A percentile compares a stretch with the other conserved stretches of the same genome.
Conservation (phyloP, 2,888 invertebrate genomes). For the Scrobipalpa costella region DNA sequence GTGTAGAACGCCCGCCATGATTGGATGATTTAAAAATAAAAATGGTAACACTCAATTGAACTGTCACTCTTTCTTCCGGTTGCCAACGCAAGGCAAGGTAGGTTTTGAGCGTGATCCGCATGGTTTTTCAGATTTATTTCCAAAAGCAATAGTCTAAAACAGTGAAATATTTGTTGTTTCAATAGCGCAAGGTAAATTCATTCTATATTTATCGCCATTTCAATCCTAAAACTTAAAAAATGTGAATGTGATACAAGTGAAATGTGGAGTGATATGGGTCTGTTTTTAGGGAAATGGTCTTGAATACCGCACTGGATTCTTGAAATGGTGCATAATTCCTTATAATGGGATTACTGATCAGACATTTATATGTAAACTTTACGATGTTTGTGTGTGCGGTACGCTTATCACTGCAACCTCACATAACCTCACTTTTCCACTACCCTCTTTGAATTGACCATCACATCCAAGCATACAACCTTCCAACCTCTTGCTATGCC, state of each 20-base stretch:
- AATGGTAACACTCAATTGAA: constrained; percentile 39
- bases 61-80: constrained; percentile 71
- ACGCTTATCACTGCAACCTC: background rate
- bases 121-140: constrained; percentile 55
- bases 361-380: background rate
- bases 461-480: background rate
- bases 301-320: background rate
- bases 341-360: background rate
- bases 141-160: constrained; percentile 32
- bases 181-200: constrained; percentile 44
- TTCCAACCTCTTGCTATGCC: background rate
- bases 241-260: background rate
- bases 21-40: background rate
- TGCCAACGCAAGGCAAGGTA: constrained; percentile 76
- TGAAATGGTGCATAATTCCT: background rate
- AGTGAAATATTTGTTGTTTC: constrained; percentile 36
- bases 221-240: background rate
- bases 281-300: background rate
- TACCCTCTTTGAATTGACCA: background rate
- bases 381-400: background rate
- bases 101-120: constrained; percentile 61
- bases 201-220: background rate
- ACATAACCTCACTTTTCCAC: constrained; percentile 45
- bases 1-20: no score
- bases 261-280: constrained; percentile 15